phyloP scores from a whole-genome alignment of 2,113 vertebrate species.

The Casuarius casuarius region DNA sequence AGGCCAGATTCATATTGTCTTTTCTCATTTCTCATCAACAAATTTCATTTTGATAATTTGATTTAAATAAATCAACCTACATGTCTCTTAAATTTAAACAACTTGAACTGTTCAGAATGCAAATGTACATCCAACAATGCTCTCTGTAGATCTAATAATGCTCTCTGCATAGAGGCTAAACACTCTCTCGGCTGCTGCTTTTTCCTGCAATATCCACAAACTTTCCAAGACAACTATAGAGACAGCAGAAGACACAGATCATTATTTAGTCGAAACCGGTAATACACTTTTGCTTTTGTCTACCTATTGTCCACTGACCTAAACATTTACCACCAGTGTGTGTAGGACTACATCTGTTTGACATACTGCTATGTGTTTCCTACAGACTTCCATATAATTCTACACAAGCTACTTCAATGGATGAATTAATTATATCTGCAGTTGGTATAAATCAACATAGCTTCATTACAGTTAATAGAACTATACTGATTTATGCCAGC shows the following conservation, averaged over 20 bases:
- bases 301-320: neutral
- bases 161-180: neutral
- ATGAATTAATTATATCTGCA: neutral
- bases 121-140: neutral
- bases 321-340: neutral
- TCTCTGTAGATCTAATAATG: neutral
- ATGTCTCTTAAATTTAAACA: neutral
- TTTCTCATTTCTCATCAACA: neutral
- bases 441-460: constrained; percentile 8
- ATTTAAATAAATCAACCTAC: neutral
- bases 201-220: neutral
- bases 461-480: neutral
- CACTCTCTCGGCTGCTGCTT: neutral
- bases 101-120: neutral
- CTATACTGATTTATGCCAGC: neutral
- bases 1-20: neutral
- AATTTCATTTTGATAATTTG: neutral
- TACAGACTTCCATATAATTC: neutral
- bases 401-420: neutral
- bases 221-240: neutral
- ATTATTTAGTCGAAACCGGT: neutral
- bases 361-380: neutral
- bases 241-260: neutral
- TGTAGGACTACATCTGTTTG: neutral
- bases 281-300: neutral